Evolutionary conservation across 64 coral and sea anemone genomes (phyloP), one percentile per base, ranked within the genome.

Genomic region (Dendrophyllia cribrosa): DNA sequence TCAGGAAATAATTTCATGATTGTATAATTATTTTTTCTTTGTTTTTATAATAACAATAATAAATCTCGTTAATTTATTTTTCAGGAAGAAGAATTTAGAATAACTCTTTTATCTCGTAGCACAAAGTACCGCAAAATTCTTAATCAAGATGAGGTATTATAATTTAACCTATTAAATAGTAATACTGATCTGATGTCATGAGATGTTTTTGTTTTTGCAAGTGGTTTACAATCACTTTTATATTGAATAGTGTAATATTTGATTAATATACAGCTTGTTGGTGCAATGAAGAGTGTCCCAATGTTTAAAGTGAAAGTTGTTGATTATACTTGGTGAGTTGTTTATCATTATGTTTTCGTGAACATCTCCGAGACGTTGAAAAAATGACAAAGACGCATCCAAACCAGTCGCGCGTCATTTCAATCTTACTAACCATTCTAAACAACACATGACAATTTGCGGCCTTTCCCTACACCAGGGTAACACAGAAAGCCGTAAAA

Each of bases 61-160:
- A 1, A n/a, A n/a, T n/a, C n/a, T n/a, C n/a, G n/a, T 44, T 14
- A 65, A 65, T 76, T 7, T 9, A 47, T 76, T 3, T 59, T n/a
- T 55, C 68, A 97, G 95, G 81, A 87, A 24, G 82, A 94, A 47
- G 83, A 97, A 62, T 79, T 94, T 65, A 90, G 95, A 78, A 97
- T 97, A 72, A 97, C 95, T 75, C 83, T 97, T 11, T 82, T 97
- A 53, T 56, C 65, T 6, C 83, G 95, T 20, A 97, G 89, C 19
- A 97, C 95, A 22, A 58, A 91, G 78, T 97, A 94, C 47, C 91
- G 91, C 23, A 96, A 77, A 59, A 96, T 96, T 93, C 83, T 96
- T 17, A 96, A 96, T 80, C 67, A 86, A 90, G 87, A 96, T 68
- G 95, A 96, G 95, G 95, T 95, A 79, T n/a, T n/a, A n/a, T 14